Evolutionary conservation across 2,113 vertebrate species (phyloP).

Genomic region (Peromyscus polionotus): DNA sequence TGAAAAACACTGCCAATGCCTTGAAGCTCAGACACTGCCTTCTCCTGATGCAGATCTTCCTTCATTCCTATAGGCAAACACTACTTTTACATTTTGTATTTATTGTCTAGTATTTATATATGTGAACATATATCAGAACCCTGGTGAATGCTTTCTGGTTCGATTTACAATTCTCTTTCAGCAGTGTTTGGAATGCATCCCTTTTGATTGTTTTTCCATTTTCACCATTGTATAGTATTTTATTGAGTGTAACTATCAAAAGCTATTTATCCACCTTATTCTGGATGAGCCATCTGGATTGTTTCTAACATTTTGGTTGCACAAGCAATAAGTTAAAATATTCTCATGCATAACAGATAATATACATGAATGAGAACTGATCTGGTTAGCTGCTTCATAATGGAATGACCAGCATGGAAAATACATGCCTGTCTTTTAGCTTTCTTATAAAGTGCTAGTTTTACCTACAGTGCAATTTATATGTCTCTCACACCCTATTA

Average conservation of each 20-base stretch:
- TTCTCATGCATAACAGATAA: not conserved
- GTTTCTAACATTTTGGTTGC: slow-evolving; percentile 38
- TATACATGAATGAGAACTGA: not conserved
- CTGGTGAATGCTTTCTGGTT: not conserved
- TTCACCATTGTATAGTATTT: slow-evolving; percentile 15
- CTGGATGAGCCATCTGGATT: not conserved
- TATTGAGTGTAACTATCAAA: not conserved
- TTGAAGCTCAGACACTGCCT: not conserved
- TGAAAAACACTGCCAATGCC: not conserved
- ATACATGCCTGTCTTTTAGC: not conserved
- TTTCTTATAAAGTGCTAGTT: not conserved
- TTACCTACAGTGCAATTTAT: not conserved
- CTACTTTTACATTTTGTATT: not conserved
- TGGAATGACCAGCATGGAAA: not conserved
- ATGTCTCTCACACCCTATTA: not conserved
- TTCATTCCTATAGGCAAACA: not conserved
- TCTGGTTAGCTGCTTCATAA: not conserved
- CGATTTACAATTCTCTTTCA: not conserved
- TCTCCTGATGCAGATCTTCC: not conserved
- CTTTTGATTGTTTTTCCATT: not conserved
- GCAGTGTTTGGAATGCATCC: not conserved
- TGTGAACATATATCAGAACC: not conserved
- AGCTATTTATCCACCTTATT: slow-evolving; percentile 8
- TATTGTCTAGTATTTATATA: not conserved
- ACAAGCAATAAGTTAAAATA: slow-evolving; percentile 29